Evolutionary conservation across 1,140 invertebrate species (phyloP).

Genomic region (Paramacrobiotus metropolitanus): DNA sequence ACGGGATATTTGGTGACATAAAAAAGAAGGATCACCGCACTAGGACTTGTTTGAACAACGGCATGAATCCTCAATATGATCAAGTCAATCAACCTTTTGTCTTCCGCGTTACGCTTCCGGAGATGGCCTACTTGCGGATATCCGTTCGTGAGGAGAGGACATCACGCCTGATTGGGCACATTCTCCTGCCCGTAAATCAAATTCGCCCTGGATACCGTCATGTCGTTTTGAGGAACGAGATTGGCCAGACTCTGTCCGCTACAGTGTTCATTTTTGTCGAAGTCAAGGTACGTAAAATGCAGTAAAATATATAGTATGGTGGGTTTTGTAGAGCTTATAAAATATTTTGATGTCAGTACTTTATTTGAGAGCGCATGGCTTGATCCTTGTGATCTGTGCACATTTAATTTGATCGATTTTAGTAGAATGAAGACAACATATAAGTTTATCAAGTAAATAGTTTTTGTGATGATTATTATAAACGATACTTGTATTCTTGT

Average conservation of each 20-base stretch:
- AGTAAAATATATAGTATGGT: no score
- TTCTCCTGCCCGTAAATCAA: slow-evolving; percentile 81
- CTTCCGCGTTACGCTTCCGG: slow-evolving; percentile 70
- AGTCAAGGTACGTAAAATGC: background rate
- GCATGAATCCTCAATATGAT: slow-evolving; percentile 82
- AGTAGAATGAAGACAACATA: no score
- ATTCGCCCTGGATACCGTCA: slow-evolving; percentile 52
- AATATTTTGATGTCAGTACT: no score
- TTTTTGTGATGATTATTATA: no score
- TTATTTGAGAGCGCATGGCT: no score
- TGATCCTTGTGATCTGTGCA: no score
- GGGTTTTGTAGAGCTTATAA: no score
- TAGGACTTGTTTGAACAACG: slow-evolving; percentile 71
- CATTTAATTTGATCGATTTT: no score
- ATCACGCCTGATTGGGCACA: slow-evolving; percentile 66
- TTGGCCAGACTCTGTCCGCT: slow-evolving; percentile 38
- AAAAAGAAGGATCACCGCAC: slow-evolving; percentile 89
- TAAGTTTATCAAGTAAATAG: no score
- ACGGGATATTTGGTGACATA: slow-evolving; percentile 89
- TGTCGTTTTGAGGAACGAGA: slow-evolving; percentile 41
- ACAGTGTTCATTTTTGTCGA: background rate
- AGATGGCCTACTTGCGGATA: slow-evolving; percentile 78
- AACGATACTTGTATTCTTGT: no score
- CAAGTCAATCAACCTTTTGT: slow-evolving; percentile 27
- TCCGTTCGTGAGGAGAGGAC: slow-evolving; percentile 85